Evolutionary conservation across 2,888 invertebrate genomes (phyloP).

Genomic region (Diarsia rubi): DNA sequence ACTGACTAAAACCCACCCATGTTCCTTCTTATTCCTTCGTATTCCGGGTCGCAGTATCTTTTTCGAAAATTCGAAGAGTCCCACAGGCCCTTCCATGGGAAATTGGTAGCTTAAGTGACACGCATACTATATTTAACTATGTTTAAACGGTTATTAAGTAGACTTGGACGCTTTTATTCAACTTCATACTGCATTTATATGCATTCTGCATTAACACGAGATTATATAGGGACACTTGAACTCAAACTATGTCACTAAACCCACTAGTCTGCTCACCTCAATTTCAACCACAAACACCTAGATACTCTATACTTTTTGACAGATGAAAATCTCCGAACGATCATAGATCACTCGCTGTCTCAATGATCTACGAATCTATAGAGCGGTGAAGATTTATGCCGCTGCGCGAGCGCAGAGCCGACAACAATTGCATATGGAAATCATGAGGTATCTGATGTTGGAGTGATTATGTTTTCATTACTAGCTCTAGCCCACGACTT

Average conservation of each 20-base stretch:
- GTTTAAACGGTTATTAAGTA: no score
- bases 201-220: not conserved
- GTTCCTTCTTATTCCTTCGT: no score
- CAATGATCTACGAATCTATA: conserved; percentile 73
- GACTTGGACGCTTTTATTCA: no score
- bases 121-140: no score
- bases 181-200: no score
- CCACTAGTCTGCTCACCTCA: conserved; percentile 44
- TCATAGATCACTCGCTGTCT: conserved; percentile 72
- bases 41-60: no score
- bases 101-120: no score
- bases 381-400: conserved; percentile 67
- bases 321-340: conserved; percentile 70
- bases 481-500: not conserved
- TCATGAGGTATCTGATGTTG: conserved; percentile 51
- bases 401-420: conserved; percentile 52
- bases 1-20: no score
- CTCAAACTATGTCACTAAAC: conserved; percentile 42
- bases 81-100: no score
- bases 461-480: conserved; percentile 29
- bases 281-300: conserved; percentile 52
- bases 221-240: conserved; percentile 16
- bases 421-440: conserved; percentile 66
- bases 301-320: conserved; percentile 63
- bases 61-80: no score